Evolutionary conservation across 2,888 invertebrate species (phyloP), one percentile per base, ranked within the genome.

Genomic region (Scaptomyza cyrtandrae): DNA sequence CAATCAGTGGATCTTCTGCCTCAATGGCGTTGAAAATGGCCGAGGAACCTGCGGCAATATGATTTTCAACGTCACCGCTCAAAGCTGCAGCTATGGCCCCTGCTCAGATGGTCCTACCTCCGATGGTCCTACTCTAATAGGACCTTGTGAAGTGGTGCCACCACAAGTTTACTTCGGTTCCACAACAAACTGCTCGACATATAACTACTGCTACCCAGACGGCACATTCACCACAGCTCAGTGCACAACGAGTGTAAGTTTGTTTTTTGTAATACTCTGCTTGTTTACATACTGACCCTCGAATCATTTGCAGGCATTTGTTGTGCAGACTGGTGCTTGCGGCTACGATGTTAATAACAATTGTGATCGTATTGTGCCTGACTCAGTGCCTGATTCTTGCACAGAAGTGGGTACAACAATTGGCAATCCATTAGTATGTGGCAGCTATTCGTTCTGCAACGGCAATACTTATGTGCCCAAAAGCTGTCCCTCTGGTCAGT

Each of bases 141-240:
- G 6, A 2, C 5, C 16, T 7, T 82, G 81, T 48, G 11, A 54
- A 0, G 81, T 82, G 6, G n/a, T 83, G 11, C 77, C 76, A 0
- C 45, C 84, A 0, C 5, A 3, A 0, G 2, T 33, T 0, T 82
- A 63, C 54, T 82, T 75, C 27, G 81, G 81, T 7, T 45, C 60
- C 13, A 50, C 55, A 2, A 0, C 0, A 0, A 0, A 49, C 2
- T 82, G 81, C 29, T 0, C 0, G 1, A 2, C 1, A 1, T 82
- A 86, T 68, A 35, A 69, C 48, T 48, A 19, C 9, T 82, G 81
- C 43, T 14, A 2, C 0, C 0, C 31, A 19, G 1, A 24, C 33
- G 58, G 56, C 10, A 11, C 0, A 0, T 1, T 55, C 0, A 0
- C 5, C 35, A 0, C 2, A 0, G 11, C 5, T 1, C 0, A 0